phyloP scores from a whole-genome alignment of 2,888 invertebrate genomes.

The Hedya salicella region DNA sequence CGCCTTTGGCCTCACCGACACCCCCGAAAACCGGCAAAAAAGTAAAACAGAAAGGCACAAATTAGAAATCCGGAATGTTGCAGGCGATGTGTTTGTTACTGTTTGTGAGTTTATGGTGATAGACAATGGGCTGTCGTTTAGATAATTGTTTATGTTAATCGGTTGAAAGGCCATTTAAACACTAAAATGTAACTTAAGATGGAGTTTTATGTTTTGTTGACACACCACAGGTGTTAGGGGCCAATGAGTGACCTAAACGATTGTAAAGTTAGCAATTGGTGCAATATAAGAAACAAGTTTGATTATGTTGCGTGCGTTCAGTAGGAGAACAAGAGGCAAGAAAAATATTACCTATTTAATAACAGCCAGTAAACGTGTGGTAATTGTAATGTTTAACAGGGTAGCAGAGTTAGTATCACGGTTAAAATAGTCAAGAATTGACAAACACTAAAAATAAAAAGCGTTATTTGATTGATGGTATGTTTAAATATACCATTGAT shows the following conservation, averaged over 20 bases:
- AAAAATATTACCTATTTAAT: no score
- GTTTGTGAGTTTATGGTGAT: constrained; percentile 30
- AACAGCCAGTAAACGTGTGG: no score
- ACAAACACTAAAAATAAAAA: no score
- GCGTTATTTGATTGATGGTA: no score
- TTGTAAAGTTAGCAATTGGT: not conserved
- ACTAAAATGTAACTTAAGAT: constrained; percentile 24
- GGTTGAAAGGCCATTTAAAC: constrained; percentile 22
- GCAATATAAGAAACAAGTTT: not conserved
- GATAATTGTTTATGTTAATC: constrained; percentile 22
- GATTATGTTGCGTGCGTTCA: not conserved
- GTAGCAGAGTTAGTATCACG: no score
- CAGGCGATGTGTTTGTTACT: constrained; percentile 61
- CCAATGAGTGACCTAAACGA: constrained; percentile 6
- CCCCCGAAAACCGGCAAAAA: constrained; percentile 67
- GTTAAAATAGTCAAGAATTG: no score
- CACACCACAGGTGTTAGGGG: constrained; percentile 17
- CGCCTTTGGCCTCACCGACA: constrained; percentile 41
- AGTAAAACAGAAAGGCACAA: constrained; percentile 80
- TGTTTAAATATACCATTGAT: not conserved
- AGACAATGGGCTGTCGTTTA: constrained; percentile 12
- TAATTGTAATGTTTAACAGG: no score
- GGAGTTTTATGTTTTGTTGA: constrained; percentile 24
- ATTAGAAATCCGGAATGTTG: constrained; percentile 81
- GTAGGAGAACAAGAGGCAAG: no score